Base-by-base conservation (phyloP, 2,888 invertebrate species). In the Drosophila fulvimacula region DNA sequence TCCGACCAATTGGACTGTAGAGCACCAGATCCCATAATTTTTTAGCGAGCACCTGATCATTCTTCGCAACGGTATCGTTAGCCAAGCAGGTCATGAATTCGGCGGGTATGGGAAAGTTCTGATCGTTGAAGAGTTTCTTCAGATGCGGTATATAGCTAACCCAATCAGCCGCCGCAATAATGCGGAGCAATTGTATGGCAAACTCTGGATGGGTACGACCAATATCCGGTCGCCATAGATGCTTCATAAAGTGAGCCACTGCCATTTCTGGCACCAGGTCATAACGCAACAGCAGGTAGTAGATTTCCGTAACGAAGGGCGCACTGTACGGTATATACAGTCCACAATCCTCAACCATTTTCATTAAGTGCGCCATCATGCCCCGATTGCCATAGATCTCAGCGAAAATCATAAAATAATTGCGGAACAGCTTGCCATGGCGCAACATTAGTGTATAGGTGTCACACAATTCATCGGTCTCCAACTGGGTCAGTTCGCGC, bases 151-250 rank as follows among this genome's bases (percentile, higher is more conserved):
- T 42, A 41, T 83, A 82, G 11, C 63, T 69, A 6, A 56, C 32
- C 83, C 83, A 83, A 72, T 83, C 78, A 9, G 46, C 11, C 1
- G 0, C 3, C 0, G 62, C 34, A 11, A 87, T 3, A 4, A 83
- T 59, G 1, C 24, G 2, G 0, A 87, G 53, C 13, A 84, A 30
- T 0, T 52, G 19, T 0, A 3, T 0, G 0, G 59, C 64, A 17
- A 82, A 11, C 0, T 59, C 49, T 0, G 48, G 52, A 52, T 34
- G 57, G 11, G 32, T 30, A 0, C 2, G 11, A 0, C 64, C 65
- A 11, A 49, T 39, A n/a, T n/a, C 9, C 1, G 71, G 60, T 4
- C 51, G 1, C 87, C 84, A 83, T 19, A 83, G 19, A 34, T 82
- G 38, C 1, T 48, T 21, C 80, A 87, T 82, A 5, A 83, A 59